phyloP scores from a whole-genome alignment of 2,797 vertebrate species.

The Setipinna tenuifilis region DNA sequence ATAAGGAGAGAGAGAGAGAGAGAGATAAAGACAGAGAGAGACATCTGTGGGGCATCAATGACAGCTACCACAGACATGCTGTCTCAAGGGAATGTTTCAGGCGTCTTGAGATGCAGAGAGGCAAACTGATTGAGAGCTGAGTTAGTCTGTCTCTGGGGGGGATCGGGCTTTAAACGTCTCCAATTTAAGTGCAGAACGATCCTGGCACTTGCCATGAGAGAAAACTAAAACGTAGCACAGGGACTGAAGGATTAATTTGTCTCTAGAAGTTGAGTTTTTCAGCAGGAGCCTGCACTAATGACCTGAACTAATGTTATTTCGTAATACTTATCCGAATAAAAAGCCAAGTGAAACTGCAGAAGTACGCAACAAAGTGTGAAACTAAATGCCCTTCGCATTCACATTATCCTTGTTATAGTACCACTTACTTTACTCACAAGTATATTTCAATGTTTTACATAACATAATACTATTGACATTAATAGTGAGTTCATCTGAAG shows the following conservation, averaged over 20 bases:
- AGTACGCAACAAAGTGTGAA: not conserved
- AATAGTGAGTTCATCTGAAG: not conserved
- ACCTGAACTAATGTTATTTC: constrained; percentile 2
- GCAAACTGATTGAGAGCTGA: not conserved
- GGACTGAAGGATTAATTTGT: not conserved
- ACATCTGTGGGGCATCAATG: not conserved
- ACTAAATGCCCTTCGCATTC: not conserved
- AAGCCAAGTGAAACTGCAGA: not conserved
- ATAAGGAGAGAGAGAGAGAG: not conserved
- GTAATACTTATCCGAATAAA: not conserved
- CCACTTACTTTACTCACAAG: not conserved
- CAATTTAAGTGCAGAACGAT: constrained; percentile 12
- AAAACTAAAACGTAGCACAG: not conserved
- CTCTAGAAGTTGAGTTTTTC: not conserved
- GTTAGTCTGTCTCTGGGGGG: not conserved
- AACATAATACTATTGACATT: not conserved
- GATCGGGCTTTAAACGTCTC: not conserved
- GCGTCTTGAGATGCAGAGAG: not conserved
- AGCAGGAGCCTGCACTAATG: not conserved
- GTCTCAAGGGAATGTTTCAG: not conserved
- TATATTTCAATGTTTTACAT: not conserved
- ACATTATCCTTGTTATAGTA: not conserved
- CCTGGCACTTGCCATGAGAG: not conserved
- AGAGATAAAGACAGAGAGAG: not conserved
- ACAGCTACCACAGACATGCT: not conserved